Conservation (phyloP, 2,888 invertebrate genomes). For the Ctena decussata region DNA sequence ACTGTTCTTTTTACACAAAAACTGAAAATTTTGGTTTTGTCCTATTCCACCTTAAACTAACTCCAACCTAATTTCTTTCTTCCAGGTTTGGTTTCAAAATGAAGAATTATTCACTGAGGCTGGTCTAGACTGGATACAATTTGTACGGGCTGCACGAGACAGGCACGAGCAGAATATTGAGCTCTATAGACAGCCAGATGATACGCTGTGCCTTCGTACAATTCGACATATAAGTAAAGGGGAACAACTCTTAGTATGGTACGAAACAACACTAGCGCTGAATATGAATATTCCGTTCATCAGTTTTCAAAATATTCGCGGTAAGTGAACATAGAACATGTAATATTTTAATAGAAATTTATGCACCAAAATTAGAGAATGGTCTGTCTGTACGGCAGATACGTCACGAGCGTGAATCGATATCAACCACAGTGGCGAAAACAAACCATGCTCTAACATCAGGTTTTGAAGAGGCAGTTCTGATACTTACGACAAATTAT, state of each 20-base stretch:
- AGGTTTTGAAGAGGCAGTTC: too few relatives aligned
- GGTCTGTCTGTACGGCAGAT: too few relatives aligned
- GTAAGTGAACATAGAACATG: too few relatives aligned
- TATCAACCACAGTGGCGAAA: too few relatives aligned
- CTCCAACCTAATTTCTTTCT: background rate
- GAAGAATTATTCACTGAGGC: background rate
- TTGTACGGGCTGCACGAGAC: conserved; percentile 89
- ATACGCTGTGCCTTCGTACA: conserved; percentile 68
- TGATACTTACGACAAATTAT: too few relatives aligned
- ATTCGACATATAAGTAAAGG: conserved; percentile 88
- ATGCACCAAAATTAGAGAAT: too few relatives aligned
- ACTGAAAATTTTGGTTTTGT: too few relatives aligned
- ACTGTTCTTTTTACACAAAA: too few relatives aligned
- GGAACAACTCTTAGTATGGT: conserved; percentile 93
- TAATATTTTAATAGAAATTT: too few relatives aligned
- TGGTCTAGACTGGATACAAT: conserved; percentile 73
- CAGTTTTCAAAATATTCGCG: conserved; percentile 93
- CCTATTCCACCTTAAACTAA: too few relatives aligned
- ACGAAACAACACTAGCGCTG: conserved; percentile 92
- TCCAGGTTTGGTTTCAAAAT: background rate
- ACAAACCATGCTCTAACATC: too few relatives aligned
- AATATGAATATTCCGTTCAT: conserved; percentile 93
- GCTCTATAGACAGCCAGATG: conserved; percentile 67
- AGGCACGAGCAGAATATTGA: conserved; percentile 90
- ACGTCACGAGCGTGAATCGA: too few relatives aligned